Evolutionary conservation across 2,113 vertebrate species (phyloP).

Genomic region (Tauraco erythrolophus): DNA sequence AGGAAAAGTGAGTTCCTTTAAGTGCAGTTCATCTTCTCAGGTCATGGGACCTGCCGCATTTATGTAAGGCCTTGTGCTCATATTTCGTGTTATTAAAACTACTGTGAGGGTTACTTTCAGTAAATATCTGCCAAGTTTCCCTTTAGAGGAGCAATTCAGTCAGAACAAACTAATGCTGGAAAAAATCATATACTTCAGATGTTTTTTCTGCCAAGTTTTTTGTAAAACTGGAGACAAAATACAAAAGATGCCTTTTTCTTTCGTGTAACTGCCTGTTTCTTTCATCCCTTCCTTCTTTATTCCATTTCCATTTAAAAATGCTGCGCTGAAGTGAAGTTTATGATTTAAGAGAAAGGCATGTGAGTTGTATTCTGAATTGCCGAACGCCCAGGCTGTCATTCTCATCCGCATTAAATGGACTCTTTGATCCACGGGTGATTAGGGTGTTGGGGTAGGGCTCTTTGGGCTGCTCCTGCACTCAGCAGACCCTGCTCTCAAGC

Average conservation of each 20-base stretch:
- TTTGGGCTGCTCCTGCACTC: background rate
- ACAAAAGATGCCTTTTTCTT: background rate
- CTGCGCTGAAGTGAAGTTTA: background rate
- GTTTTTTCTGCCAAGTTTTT: background rate
- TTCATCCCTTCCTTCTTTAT: background rate
- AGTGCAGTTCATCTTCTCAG: background rate
- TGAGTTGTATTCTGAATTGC: background rate
- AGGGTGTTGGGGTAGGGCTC: accelerated
- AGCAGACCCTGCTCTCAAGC: background rate
- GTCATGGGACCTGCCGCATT: background rate
- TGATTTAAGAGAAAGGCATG: background rate
- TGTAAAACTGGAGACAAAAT: background rate
- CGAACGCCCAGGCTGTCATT: background rate
- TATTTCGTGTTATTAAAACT: background rate
- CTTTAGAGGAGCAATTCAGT: background rate
- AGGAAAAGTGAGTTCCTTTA: background rate
- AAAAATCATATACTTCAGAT: background rate
- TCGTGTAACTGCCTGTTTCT: background rate
- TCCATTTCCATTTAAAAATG: background rate
- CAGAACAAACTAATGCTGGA: background rate
- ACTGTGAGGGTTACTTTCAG: background rate
- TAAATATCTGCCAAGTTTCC: background rate
- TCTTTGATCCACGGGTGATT: background rate
- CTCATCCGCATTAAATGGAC: background rate
- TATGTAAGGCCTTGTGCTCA: background rate